phyloP scores from a whole-genome alignment of 2,888 invertebrate species.

The Creontiades dilutus region DNA sequence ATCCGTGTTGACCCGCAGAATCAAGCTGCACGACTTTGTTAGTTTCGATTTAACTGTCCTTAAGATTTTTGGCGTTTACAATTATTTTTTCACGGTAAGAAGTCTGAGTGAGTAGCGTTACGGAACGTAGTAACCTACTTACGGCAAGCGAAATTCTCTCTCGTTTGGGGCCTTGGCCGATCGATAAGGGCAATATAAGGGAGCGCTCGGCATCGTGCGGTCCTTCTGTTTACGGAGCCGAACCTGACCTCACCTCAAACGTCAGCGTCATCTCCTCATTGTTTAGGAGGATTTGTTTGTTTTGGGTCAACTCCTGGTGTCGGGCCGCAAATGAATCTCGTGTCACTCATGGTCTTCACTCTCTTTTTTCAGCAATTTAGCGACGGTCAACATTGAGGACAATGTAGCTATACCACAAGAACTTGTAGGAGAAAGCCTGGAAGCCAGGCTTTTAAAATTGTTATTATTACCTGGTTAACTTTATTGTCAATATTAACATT shows the following conservation, averaged over 20 bases:
- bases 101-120: constrained; percentile 31
- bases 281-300: constrained; percentile 37
- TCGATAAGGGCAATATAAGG: constrained; percentile 49
- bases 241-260: constrained; percentile 42
- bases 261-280: background rate
- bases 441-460: too few species aligned
- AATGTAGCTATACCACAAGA: background rate
- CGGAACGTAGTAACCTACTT: constrained; percentile 58
- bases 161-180: constrained; percentile 40
- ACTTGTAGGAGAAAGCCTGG: too few species aligned
- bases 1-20: too few species aligned
- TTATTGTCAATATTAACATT: too few species aligned
- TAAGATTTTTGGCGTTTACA: background rate
- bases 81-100: constrained; percentile 29
- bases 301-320: background rate
- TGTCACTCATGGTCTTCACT: constrained; percentile 1
- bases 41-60: background rate
- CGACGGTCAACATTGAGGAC: background rate
- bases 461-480: too few species aligned
- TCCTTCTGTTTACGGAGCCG: constrained; percentile 43
- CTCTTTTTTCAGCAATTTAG: background rate
- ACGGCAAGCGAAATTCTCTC: constrained; percentile 45
- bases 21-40: too few species aligned
- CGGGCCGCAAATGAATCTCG: background rate
- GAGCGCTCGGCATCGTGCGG: background rate